Evolutionary conservation across 1,140 invertebrate genomes (phyloP).

Genomic region (Adelges cooleyi): DNA sequence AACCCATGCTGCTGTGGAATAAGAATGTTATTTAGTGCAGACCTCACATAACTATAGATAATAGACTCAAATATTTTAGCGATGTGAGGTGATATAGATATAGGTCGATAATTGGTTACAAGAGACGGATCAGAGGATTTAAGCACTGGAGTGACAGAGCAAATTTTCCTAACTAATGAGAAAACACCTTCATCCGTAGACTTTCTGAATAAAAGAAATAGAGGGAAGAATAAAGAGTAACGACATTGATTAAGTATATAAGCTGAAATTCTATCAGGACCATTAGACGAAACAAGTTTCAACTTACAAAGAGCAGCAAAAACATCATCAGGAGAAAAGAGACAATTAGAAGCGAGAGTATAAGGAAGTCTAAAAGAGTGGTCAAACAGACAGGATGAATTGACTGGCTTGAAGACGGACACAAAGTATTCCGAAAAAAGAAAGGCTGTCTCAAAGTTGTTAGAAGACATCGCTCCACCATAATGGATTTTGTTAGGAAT

Average conservation of each 20-base stretch:
- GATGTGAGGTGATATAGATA: background rate
- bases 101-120: background rate
- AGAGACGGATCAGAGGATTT: background rate
- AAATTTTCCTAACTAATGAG: background rate
- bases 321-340: background rate
- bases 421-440: background rate
- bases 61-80: background rate
- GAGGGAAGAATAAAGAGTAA: background rate
- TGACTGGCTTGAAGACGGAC: background rate
- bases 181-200: background rate
- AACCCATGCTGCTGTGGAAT: background rate
- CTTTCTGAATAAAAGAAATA: background rate
- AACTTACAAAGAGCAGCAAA: background rate
- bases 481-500: background rate
- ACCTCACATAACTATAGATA: background rate
- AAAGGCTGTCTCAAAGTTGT: background rate
- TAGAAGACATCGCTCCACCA: background rate
- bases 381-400: background rate
- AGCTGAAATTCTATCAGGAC: background rate
- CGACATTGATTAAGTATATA: background rate
- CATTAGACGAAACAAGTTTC: background rate
- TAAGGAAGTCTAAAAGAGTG: background rate
- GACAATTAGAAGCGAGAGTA: background rate
- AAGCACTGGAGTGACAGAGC: background rate
- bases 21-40: background rate